phyloP scores from a whole-genome alignment of 1,140 invertebrate genomes.

The Delia radicum region DNA sequence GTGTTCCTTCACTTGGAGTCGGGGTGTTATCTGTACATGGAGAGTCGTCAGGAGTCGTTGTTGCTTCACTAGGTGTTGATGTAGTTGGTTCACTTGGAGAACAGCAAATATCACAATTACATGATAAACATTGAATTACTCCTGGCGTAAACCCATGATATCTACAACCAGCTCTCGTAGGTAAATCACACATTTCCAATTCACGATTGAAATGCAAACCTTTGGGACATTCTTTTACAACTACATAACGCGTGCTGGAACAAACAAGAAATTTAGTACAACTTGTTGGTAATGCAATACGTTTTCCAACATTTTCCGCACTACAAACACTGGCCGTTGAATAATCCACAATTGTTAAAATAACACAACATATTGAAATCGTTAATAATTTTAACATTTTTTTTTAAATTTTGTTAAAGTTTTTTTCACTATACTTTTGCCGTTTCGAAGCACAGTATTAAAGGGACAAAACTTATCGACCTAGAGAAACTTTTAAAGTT shows the following conservation, averaged over 20 bases:
- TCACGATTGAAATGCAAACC: conserved; percentile 25
- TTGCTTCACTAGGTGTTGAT: background rate
- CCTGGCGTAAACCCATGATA: background rate
- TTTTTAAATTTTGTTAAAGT: background rate
- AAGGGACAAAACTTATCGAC: no score
- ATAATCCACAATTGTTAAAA: background rate
- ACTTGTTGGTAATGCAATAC: background rate
- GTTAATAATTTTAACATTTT: background rate
- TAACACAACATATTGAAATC: background rate
- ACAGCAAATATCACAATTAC: background rate
- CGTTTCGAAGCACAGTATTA: background rate
- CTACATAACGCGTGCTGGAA: background rate
- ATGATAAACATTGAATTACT: background rate
- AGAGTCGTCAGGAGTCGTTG: background rate
- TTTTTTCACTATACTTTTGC: background rate
- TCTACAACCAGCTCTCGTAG: background rate
- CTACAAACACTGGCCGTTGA: background rate
- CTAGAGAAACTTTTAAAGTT: no score
- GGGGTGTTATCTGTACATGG: no score
- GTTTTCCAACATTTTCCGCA: background rate
- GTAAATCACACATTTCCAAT: conserved; percentile 14
- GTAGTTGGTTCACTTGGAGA: background rate
- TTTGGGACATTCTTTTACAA: background rate
- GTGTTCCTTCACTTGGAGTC: background rate
- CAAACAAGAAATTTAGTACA: conserved; percentile 22